Evolutionary conservation across 2,797 vertebrate genomes (phyloP).

Genomic region (Cyprinella venusta): DNA sequence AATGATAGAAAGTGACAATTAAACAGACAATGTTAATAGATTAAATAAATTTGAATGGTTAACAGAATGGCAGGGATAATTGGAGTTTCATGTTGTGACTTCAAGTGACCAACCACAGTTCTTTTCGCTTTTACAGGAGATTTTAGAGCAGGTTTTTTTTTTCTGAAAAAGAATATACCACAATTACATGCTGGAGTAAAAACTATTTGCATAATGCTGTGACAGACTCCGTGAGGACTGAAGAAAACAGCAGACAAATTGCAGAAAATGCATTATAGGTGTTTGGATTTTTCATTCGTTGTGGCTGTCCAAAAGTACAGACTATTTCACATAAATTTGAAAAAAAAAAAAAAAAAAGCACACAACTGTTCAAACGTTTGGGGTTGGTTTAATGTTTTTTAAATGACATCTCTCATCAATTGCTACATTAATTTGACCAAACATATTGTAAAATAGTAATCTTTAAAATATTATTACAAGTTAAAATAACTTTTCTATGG

Average conservation of each 20-base stretch:
- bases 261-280: background rate
- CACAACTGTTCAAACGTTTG: background rate
- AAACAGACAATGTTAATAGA: background rate
- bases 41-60: background rate
- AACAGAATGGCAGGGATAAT: background rate
- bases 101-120: background rate
- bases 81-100: background rate
- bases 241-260: background rate
- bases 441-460: background rate
- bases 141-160: background rate
- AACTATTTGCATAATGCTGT: background rate
- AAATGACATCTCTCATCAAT: background rate
- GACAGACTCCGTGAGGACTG: background rate
- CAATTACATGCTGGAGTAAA: background rate
- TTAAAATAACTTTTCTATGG: background rate
- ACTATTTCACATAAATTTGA: background rate
- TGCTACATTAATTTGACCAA: background rate
- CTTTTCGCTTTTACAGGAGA: background rate
- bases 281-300: background rate
- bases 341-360: background rate
- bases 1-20: background rate
- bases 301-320: background rate
- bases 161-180: background rate
- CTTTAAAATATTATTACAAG: background rate
- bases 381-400: background rate